Evolutionary conservation across 2,797 vertebrate species (phyloP).

Genomic region (Lacerta agilis): DNA sequence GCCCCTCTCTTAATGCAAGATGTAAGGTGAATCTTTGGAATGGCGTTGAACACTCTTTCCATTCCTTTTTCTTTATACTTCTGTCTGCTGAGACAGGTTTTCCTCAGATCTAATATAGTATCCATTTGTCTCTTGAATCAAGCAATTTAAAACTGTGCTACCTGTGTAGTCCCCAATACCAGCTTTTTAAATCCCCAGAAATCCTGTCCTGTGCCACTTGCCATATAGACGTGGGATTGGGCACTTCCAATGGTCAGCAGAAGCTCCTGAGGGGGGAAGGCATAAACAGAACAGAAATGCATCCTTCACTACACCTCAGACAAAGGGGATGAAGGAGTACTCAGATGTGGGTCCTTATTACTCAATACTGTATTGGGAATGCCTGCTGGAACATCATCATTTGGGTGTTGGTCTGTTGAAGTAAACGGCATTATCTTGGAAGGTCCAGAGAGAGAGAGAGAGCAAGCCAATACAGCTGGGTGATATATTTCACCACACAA

Average conservation of each 20-base stretch:
- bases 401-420: no score
- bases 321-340: no score
- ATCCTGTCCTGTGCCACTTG: not conserved
- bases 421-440: not conserved
- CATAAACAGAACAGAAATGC: no score
- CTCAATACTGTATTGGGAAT: not conserved
- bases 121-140: not conserved
- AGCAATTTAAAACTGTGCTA: not conserved
- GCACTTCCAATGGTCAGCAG: not conserved
- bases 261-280: not conserved
- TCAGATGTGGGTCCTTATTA: not conserved
- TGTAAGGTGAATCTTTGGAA: not conserved
- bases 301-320: not conserved
- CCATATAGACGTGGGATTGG: no score
- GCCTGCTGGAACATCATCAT: not conserved
- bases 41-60: no score
- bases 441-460: not conserved
- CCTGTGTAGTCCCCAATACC: not conserved
- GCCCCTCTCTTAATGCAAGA: conserved; percentile 12
- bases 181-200: not conserved
- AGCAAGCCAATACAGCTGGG: not conserved
- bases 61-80: not conserved
- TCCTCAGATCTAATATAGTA: not conserved
- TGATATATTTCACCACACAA: not conserved
- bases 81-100: not conserved